A percentile compares a stretch with the other conserved stretches of the same genome.
phyloP scores from a whole-genome alignment of 2,113 vertebrate genomes.

The Semnopithecus entellus region DNA sequence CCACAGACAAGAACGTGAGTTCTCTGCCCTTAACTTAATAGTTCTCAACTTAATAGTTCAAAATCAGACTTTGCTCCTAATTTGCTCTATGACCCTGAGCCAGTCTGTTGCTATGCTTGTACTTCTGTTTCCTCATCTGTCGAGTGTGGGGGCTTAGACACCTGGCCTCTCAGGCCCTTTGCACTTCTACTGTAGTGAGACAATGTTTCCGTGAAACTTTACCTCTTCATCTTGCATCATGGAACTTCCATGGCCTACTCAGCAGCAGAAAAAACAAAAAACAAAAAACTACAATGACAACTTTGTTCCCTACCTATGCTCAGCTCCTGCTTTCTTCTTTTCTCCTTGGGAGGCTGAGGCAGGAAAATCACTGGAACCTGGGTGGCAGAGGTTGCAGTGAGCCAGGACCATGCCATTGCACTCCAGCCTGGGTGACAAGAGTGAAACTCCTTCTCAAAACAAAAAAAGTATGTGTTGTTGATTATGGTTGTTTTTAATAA shows the following conservation, averaged over 20 bases:
- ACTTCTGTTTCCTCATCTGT: background rate
- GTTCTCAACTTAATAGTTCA: background rate
- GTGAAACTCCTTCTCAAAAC: too few species aligned
- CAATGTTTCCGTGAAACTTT: background rate
- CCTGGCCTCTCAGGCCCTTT: background rate
- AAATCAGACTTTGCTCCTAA: background rate
- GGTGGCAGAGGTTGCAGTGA: too few species aligned
- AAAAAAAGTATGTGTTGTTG: background rate
- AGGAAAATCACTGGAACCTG: too few species aligned
- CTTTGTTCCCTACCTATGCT: background rate
- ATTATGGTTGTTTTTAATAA: background rate
- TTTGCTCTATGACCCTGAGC: background rate
- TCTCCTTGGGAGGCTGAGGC: too few species aligned
- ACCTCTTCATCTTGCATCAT: background rate
- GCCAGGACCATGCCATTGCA: too few species aligned
- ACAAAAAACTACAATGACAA: background rate
- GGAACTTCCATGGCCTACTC: background rate
- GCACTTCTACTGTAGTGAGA: background rate
- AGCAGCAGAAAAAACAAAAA: background rate
- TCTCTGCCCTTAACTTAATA: background rate
- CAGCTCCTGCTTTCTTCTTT: background rate
- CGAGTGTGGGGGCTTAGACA: background rate
- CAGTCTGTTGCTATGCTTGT: background rate
- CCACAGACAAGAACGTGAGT: background rate
- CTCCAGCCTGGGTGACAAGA: too few species aligned